A percentile compares a stretch with the other conserved stretches of the same genome.
Conservation (phyloP, 2,888 invertebrate species). For the Nipponacmea schrenckii region DNA sequence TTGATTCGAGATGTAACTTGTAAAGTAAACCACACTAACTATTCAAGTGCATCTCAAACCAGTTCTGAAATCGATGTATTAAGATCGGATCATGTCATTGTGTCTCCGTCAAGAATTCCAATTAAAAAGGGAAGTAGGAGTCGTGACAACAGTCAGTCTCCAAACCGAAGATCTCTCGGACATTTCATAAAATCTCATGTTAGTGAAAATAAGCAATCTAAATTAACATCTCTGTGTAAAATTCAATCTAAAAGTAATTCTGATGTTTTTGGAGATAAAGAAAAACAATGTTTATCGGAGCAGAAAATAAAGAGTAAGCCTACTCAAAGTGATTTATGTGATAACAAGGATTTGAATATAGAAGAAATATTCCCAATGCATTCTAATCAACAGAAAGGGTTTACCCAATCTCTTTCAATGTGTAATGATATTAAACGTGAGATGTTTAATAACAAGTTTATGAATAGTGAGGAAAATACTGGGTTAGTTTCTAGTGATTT, state of each 20-base stretch:
- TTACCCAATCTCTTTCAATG: not conserved
- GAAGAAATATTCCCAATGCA: not conserved
- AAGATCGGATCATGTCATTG: too few relatives aligned
- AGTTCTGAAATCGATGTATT: too few relatives aligned
- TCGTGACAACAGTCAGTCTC: not conserved
- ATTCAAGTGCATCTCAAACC: too few relatives aligned
- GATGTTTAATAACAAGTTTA: too few relatives aligned
- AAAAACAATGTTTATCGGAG: not conserved
- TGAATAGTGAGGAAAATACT: not conserved
- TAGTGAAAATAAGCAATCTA: not conserved
- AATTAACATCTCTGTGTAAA: not conserved
- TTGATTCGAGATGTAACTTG: too few relatives aligned
- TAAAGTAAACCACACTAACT: too few relatives aligned
- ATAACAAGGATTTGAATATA: not conserved
- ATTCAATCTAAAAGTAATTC: not conserved
- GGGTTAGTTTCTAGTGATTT: not conserved
- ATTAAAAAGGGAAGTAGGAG: not conserved
- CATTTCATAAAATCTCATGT: not conserved
- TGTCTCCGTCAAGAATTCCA: not conserved
- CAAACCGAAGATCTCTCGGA: not conserved
- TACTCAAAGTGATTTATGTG: not conserved
- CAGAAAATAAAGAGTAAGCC: not conserved
- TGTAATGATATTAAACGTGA: not conserved
- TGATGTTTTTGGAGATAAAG: not conserved
- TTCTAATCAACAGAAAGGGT: not conserved